Conservation (phyloP, 1,140 invertebrate species). For the Drosophila nannoptera region DNA sequence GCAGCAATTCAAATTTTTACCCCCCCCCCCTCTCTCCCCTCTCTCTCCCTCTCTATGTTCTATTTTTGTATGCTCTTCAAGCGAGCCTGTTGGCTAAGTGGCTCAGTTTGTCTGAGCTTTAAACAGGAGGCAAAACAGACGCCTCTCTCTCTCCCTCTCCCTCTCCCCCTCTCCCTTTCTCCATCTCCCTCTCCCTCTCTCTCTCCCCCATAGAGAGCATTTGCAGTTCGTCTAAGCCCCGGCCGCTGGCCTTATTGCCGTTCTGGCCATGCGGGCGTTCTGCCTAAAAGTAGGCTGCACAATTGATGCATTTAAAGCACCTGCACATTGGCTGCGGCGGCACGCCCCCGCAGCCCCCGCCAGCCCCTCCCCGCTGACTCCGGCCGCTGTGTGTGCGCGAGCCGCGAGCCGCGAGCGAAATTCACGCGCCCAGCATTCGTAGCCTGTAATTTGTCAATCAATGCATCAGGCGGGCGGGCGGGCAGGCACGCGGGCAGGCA, state of each 20-base stretch:
- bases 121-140: too few species aligned
- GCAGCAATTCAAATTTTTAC: conserved; percentile 35
- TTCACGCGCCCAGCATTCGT: conserved; percentile 4
- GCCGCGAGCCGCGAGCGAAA: neutral
- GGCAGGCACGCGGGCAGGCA: too few species aligned
- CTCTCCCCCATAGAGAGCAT: neutral
- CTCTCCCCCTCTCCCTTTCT: neutral
- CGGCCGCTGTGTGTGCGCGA: too few species aligned
- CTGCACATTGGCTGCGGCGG: conserved; percentile 33
- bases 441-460: conserved; percentile 14
- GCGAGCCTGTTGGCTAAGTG: neutral
- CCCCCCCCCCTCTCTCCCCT: neutral
- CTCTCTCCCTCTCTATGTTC: conserved; percentile 7
- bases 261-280: conserved; percentile 27
- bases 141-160: neutral
- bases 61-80: neutral
- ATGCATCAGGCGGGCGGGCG: neutral
- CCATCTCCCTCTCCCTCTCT: neutral
- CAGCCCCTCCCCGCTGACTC: neutral
- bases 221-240: neutral
- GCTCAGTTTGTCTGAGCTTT: neutral
- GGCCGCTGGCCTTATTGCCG: neutral
- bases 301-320: conserved; percentile 59
- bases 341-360: too few species aligned
- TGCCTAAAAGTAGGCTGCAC: conserved; percentile 61